Evolutionary conservation across 2,113 vertebrate genomes (phyloP).

Genomic region (Anoura caudifer): DNA sequence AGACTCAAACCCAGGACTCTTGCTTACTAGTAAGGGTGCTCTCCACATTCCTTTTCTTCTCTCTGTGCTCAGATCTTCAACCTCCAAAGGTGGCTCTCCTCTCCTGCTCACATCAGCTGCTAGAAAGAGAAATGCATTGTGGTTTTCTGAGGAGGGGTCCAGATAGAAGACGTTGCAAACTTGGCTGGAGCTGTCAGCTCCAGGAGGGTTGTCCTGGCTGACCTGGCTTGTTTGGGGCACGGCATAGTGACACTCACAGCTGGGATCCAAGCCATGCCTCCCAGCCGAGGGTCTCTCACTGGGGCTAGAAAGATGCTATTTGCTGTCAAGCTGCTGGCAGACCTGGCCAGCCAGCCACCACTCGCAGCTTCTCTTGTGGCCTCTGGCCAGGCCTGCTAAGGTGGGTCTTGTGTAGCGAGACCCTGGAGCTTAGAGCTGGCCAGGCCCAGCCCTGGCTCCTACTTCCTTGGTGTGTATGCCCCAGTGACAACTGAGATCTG

Average conservation of each 20-base stretch:
- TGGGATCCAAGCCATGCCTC: neutral
- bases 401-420: neutral
- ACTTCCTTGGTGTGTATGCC: neutral
- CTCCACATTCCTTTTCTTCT: neutral
- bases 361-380: neutral
- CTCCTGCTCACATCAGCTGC: neutral
- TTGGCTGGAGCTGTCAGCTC: neutral
- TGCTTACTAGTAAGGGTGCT: neutral
- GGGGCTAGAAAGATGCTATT: neutral
- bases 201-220: neutral
- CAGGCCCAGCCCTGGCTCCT: neutral
- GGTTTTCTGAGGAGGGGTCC: neutral
- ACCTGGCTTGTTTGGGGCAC: neutral
- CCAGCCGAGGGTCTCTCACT: neutral
- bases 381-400: neutral
- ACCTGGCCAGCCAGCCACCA: neutral
- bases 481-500: neutral
- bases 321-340: accelerated
- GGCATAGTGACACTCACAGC: neutral
- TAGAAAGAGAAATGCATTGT: neutral
- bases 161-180: neutral
- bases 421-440: neutral
- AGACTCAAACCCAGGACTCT: neutral
- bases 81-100: neutral
- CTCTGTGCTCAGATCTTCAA: neutral